phyloP scores from a whole-genome alignment of 2,113 vertebrate genomes.

The Anolis sagrei region DNA sequence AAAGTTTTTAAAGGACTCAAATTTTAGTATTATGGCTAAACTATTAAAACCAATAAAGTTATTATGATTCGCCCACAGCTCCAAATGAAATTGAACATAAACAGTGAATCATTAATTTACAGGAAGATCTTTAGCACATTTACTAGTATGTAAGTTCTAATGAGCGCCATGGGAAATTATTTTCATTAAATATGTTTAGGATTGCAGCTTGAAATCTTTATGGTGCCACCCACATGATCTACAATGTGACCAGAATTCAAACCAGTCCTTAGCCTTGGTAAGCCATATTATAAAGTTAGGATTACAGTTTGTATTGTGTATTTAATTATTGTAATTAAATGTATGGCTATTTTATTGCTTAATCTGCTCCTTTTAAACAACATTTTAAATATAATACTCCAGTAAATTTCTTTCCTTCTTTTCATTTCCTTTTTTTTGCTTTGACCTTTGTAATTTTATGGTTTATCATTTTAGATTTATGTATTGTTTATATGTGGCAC shows the following conservation, averaged over 20 bases:
- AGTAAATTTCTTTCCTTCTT: neutral
- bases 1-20: neutral
- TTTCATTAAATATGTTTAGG: neutral
- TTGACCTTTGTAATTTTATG: too few species aligned
- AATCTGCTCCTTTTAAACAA: neutral
- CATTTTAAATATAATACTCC: neutral
- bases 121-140: neutral
- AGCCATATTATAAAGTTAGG: neutral
- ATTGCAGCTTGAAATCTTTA: neutral
- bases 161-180: neutral
- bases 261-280: neutral
- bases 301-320: neutral
- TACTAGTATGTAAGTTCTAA: neutral
- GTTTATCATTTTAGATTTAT: too few species aligned
- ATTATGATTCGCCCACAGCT: neutral
- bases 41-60: neutral
- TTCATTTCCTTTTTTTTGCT: neutral
- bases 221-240: neutral
- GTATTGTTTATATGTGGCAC: too few species aligned
- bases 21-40: neutral
- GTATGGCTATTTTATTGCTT: neutral
- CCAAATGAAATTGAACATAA: neutral
- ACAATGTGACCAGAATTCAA: neutral
- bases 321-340: slow-evolving; percentile 9
- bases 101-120: neutral